Conservation (phyloP, 2,797 vertebrate genomes). For the Huso huso region DNA sequence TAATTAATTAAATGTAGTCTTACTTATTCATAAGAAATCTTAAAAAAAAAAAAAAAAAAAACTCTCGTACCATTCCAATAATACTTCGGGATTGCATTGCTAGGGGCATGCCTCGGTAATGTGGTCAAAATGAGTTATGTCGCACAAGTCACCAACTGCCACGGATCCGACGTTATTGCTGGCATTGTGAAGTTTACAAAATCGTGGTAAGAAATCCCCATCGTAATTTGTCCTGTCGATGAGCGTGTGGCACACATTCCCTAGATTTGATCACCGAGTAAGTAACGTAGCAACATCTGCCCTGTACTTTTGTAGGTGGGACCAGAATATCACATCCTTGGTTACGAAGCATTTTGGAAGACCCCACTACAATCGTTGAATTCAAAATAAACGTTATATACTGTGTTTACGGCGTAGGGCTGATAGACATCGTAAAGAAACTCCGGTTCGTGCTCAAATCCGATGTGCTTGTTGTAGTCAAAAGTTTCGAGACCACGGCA, state of each 20-base stretch:
- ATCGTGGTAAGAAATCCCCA: conserved; percentile 77
- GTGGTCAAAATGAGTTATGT: conserved; percentile 81
- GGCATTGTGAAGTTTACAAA: conserved; percentile 51
- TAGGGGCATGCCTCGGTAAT: conserved; percentile 72
- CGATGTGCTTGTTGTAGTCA: conserved; percentile 3
- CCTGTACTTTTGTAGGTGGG: conserved; percentile 62
- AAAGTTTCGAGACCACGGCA: neutral
- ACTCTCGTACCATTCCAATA: conserved; percentile 74
- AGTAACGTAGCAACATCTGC: conserved; percentile 56
- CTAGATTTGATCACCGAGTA: conserved; percentile 71
- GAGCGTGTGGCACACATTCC: conserved; percentile 82
- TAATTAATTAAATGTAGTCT: conserved; percentile 12
- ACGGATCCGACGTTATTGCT: neutral
- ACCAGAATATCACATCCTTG: conserved; percentile 68
- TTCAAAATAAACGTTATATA: conserved; percentile 82
- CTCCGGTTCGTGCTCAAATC: neutral
- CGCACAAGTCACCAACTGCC: conserved; percentile 18
- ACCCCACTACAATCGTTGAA: conserved; percentile 66
- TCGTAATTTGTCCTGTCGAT: conserved; percentile 65
- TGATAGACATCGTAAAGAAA: conserved; percentile 62
- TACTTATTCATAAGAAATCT: conserved; percentile 71
- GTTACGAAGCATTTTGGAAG: conserved; percentile 49
- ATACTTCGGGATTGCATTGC: conserved; percentile 38
- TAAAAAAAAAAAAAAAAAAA: conserved; percentile 74
- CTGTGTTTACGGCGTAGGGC: conserved; percentile 59